phyloP scores from a whole-genome alignment of 2,888 invertebrate species.

The Prenolepis imparis region DNA sequence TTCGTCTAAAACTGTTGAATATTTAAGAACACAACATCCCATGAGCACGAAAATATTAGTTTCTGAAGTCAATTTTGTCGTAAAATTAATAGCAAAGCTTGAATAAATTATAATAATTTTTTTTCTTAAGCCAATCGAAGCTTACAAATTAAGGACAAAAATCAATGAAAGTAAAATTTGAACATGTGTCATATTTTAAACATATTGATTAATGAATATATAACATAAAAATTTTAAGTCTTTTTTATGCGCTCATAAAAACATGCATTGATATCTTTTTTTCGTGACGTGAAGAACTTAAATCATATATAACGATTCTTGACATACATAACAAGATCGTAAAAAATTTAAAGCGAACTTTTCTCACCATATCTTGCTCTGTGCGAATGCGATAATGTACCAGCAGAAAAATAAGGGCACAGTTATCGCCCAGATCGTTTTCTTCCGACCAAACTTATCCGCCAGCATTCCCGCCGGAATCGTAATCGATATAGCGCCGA shows the following conservation, averaged over 20 bases:
- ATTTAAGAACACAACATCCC: too few species aligned
- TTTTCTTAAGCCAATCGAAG: neutral
- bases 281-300: neutral
- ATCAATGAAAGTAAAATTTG: neutral
- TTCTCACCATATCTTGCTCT: constrained; percentile 87
- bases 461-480: constrained; percentile 90
- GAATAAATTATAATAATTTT: neutral
- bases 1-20: neutral
- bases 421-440: constrained; percentile 74
- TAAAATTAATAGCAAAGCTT: neutral
- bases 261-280: neutral
- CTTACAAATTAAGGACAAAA: neutral
- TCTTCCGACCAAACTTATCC: constrained; percentile 84
- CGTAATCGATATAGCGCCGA: constrained; percentile 90
- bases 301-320: neutral
- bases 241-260: neutral
- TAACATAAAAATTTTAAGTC: neutral
- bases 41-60: too few species aligned
- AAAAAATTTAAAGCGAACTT: constrained; percentile 12
- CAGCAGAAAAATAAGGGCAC: constrained; percentile 76
- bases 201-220: neutral
- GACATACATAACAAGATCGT: neutral
- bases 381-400: constrained; percentile 88
- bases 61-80: neutral
- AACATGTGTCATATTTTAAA: neutral